These are phyloP conservation scores for Machaerirhynchus nigripectus DNA, from an alignment of 2,113 vertebrate genomes.

Conservation along the genomic window DNA sequence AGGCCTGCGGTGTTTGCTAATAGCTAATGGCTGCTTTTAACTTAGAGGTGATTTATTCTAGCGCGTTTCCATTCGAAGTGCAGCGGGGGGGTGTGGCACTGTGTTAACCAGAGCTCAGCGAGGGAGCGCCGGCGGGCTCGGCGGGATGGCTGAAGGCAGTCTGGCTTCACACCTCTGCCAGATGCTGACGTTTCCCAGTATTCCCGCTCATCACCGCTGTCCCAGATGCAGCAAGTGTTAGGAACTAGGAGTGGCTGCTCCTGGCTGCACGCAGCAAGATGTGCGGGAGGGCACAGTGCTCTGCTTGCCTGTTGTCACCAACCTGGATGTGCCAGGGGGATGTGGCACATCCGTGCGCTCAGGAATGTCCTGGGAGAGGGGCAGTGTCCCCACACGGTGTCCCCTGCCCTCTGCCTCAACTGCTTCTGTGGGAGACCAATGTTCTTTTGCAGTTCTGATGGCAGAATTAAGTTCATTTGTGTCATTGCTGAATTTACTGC, in stretches of 20 bases:
- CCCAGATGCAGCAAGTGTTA: accelerated
- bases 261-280: accelerated
- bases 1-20: slow-evolving; percentile 29
- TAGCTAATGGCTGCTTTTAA: slow-evolving; percentile 37
- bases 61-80: neutral
- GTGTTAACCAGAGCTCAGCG: neutral
- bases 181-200: neutral
- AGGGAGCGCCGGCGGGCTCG: neutral
- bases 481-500: neutral
- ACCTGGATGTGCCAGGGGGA: accelerated
- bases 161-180: neutral
- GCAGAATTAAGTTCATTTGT: neutral
- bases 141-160: neutral
- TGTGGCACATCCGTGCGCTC: accelerated
- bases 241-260: neutral
- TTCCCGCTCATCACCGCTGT: neutral
- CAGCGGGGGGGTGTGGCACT: neutral
- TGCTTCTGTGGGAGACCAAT: accelerated
- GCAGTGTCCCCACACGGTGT: accelerated
- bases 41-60: slow-evolving; percentile 44
- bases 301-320: neutral
- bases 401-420: accelerated
- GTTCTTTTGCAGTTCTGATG: neutral
- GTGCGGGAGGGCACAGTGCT: accelerated
- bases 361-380: neutral